These are phyloP conservation scores for Dexiosoma caninum DNA, from an alignment of 2,888 invertebrate species.

Conservation along the genomic window DNA sequence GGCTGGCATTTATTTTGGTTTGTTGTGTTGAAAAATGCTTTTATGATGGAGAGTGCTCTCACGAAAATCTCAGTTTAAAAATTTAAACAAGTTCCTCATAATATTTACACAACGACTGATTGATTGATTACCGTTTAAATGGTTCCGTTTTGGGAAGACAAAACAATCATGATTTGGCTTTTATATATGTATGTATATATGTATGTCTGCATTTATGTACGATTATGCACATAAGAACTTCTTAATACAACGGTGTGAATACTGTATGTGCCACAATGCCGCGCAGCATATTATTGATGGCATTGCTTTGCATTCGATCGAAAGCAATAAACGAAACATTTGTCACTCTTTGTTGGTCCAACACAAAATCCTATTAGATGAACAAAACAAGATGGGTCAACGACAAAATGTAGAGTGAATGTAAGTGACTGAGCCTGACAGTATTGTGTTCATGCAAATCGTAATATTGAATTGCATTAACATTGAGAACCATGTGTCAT, in stretches of 20 bases:
- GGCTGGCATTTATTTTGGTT: no score
- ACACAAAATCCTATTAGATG: conserved; percentile 38
- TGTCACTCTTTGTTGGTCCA: conserved; percentile 35
- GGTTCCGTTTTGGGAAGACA: conserved; percentile 7
- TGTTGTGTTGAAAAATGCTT: no score
- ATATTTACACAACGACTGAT: conserved; percentile 55
- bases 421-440: conserved; percentile 12
- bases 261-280: not conserved
- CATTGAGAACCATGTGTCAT: conserved; percentile 1
- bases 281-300: not conserved
- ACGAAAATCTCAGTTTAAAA: no score
- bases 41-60: no score
- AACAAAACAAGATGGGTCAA: not conserved
- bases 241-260: conserved; percentile 32
- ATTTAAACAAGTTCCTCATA: not conserved
- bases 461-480: conserved; percentile 33
- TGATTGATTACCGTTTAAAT: conserved; percentile 52
- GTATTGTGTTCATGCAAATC: conserved; percentile 22
- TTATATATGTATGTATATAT: conserved; percentile 23
- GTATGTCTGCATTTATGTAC: no score
- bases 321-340: conserved; percentile 35
- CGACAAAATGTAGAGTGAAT: conserved; percentile 18
- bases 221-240: conserved; percentile 29
- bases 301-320: not conserved
- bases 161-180: conserved; percentile 8